Conservation (phyloP, 2,888 invertebrate genomes). For the Sepioteuthis lessoniana region DNA sequence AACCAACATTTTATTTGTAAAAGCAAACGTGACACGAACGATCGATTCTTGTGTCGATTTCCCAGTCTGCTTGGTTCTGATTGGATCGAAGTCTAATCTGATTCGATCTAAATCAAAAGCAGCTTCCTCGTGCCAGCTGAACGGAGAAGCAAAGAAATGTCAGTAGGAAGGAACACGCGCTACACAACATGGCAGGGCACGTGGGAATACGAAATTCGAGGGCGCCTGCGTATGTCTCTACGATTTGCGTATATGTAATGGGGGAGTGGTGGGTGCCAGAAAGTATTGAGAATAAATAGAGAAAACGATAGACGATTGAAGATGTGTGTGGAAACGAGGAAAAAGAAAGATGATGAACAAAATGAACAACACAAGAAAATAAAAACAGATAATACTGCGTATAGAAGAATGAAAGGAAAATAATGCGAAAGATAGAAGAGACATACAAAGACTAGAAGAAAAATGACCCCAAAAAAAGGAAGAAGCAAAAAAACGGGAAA, state of each 20-base stretch:
- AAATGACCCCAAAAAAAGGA: too few relatives aligned
- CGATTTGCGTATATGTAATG: not conserved
- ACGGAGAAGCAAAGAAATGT: not conserved
- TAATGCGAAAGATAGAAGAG: too few relatives aligned
- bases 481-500: too few relatives aligned
- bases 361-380: too few relatives aligned
- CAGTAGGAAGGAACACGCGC: not conserved
- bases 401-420: too few relatives aligned
- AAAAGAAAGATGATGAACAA: too few relatives aligned
- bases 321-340: too few relatives aligned
- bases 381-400: too few relatives aligned
- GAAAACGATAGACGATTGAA: not conserved
- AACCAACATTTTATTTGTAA: not conserved
- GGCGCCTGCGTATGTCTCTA: not conserved
- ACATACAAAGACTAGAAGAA: too few relatives aligned
- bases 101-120: constrained; percentile 8
- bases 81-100: constrained; percentile 33
- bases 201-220: not conserved
- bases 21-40: constrained; percentile 8
- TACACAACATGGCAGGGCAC: not conserved
- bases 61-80: not conserved
- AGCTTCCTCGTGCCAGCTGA: not conserved
- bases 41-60: constrained; percentile 33
- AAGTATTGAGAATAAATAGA: not conserved
- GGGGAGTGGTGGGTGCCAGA: not conserved